phyloP scores from a whole-genome alignment of 2,797 vertebrate species.

The Meriones psammophilus region DNA sequence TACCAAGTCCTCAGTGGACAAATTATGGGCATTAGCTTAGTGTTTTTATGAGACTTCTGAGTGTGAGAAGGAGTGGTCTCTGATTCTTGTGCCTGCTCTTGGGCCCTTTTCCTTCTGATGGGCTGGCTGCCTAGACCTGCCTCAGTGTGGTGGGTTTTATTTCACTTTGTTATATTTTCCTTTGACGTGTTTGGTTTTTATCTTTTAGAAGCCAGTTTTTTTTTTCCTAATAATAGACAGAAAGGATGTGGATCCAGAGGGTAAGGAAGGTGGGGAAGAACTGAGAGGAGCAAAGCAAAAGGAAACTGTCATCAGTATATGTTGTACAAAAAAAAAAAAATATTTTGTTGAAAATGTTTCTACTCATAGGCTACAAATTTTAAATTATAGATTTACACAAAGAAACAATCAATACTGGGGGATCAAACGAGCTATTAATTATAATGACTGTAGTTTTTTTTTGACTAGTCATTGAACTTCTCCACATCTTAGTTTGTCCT shows the following conservation, averaged over 20 bases:
- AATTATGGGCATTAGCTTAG: background rate
- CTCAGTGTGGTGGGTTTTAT: background rate
- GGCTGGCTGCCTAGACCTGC: background rate
- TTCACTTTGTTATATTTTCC: background rate
- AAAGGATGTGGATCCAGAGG: background rate
- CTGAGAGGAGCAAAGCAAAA: background rate
- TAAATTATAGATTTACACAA: background rate
- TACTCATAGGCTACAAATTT: background rate
- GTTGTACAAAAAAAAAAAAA: background rate
- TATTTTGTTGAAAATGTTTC: background rate
- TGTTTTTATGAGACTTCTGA: background rate
- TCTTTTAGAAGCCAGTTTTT: background rate
- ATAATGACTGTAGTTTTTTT: background rate
- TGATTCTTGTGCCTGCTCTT: background rate
- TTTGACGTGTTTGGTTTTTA: background rate
- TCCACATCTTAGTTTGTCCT: background rate
- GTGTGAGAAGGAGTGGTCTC: background rate
- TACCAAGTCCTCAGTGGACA: background rate
- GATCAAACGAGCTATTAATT: background rate
- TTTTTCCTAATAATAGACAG: background rate
- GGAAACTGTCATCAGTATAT: background rate
- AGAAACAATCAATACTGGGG: background rate
- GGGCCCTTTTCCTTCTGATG: too few relatives aligned
- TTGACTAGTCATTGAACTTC: background rate
- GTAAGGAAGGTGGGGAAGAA: too few relatives aligned